Conservation (phyloP, 2,113 vertebrate species). For the Siniperca chuatsi region DNA sequence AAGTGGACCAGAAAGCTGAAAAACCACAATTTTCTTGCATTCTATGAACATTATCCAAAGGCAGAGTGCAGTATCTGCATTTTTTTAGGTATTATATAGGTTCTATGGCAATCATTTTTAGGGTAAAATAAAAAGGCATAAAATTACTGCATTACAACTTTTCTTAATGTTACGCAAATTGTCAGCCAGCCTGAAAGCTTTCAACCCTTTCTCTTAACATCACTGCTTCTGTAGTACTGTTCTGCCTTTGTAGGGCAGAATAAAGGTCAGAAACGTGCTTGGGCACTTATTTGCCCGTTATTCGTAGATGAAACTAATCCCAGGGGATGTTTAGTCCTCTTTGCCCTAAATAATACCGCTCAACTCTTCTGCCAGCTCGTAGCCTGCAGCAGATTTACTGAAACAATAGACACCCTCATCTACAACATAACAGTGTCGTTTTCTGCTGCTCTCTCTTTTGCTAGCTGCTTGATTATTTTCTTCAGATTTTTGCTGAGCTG, state of each 20-base stretch:
- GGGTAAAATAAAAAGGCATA: neutral
- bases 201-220: neutral
- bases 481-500: constrained; percentile 16
- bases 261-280: constrained; percentile 14
- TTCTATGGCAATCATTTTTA: neutral
- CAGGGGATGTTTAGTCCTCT: constrained; percentile 47
- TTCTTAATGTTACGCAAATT: neutral
- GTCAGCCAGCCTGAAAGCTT: neutral
- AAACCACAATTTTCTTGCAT: neutral
- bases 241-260: neutral
- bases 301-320: constrained; percentile 52
- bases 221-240: neutral
- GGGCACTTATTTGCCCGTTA: constrained; percentile 29
- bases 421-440: constrained; percentile 16
- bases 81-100: neutral
- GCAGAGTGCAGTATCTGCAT: neutral
- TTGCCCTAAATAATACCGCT: constrained; percentile 21
- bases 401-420: constrained; percentile 61
- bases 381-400: constrained; percentile 50
- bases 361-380: constrained; percentile 45
- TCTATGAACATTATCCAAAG: neutral
- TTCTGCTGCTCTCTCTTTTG: constrained; percentile 31
- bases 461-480: constrained; percentile 21
- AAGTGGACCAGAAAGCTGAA: neutral
- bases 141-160: neutral